Base-by-base conservation (phyloP, 2,113 vertebrate species). In the Castor canadensis region DNA sequence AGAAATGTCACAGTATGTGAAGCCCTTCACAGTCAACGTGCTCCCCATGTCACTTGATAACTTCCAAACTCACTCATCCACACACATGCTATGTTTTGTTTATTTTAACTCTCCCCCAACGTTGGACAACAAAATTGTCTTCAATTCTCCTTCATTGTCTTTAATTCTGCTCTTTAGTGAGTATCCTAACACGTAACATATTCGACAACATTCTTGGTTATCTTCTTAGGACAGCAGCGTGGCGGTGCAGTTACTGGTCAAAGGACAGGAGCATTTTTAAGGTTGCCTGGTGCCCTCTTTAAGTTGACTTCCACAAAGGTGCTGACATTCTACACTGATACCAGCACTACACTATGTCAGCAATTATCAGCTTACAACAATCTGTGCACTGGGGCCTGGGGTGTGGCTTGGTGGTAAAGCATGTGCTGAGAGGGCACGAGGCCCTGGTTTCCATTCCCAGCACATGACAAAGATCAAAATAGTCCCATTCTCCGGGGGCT, bases 111-210 rank as follows among this genome's bases (percentile, higher is more conserved):
- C 13, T 40, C 54, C 43, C 19, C 67, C 38, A 24, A 79, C 2
- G 20, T 3, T 47, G 28, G 43, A 35, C 58, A 11, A 13, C 3
- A 30, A 54, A 40, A 52, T 56, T 32, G 26, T 58, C 77, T 62
- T 82, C 15, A 80, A 47, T 58, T 72, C 72, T 80, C 85, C 64
- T 81, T 81, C 38, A 72, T 47, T 35, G 76, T 28, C n/a, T n/a
- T n/a, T n/a, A n/a, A 76, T 85, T 72, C 1, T 54, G 77, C 60
- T 77, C 67, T 66, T 60, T 40, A 71, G 54, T 6, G 52, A 91
- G 30, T 38, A 45, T n/a, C 9, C n/a, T 28, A 32, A 47, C 58
- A 72, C 10, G 19, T 1, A 45, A 13, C 15, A 6, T 13, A 52
- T 7, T 45, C 30, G 60, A 69, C 9, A 58, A 73, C 62, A 20